Conservation (phyloP, 2,113 vertebrate genomes). For the Talpa occidentalis region DNA sequence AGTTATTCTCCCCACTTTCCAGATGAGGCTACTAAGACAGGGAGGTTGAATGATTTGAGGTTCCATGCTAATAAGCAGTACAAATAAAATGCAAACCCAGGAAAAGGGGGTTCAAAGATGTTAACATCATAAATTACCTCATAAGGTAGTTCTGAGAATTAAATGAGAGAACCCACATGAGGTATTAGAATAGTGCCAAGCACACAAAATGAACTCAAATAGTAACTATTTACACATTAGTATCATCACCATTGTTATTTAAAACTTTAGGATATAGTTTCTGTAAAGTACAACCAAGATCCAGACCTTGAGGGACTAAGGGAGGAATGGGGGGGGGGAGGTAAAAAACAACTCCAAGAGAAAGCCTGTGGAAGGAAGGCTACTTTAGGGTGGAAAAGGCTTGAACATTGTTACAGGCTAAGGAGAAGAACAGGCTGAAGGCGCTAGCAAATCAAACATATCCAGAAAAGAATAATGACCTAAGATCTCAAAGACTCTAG, state of each 20-base stretch:
- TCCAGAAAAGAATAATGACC: background rate
- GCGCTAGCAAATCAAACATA: conserved; percentile 36
- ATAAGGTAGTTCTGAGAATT: background rate
- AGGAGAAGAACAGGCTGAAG: background rate
- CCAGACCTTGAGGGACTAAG: background rate
- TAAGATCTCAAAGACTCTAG: conserved; percentile 17
- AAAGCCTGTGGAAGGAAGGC: conserved; percentile 4
- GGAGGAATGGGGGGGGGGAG: no score
- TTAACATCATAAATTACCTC: background rate
- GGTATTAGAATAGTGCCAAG: background rate
- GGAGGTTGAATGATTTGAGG: background rate
- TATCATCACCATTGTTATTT: background rate
- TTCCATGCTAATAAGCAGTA: background rate
- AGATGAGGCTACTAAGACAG: background rate
- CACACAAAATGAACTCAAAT: background rate
- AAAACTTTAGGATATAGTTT: conserved; percentile 38
- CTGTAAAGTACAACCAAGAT: conserved; percentile 25
- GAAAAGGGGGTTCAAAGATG: background rate
- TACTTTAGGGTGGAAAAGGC: background rate
- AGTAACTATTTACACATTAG: background rate
- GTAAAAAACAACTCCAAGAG: conserved; percentile 40
- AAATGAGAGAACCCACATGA: background rate
- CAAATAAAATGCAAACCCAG: background rate
- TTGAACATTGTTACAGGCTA: background rate
- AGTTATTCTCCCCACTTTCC: conserved; percentile 6